These are phyloP conservation scores for Microplitis demolitor DNA, from an alignment of 1,140 invertebrate genomes.

Conservation along the genomic window DNA sequence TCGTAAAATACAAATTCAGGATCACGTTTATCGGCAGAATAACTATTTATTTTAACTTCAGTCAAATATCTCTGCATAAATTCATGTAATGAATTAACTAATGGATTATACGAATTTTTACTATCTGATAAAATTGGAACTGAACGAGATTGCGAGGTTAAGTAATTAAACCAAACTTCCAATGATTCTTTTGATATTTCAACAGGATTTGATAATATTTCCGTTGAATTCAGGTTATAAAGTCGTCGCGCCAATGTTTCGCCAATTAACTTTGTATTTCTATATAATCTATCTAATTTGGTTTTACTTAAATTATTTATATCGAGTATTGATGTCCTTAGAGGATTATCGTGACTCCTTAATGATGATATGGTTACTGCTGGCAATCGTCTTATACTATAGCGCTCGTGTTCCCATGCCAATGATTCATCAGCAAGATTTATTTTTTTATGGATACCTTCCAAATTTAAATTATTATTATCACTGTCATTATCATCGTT, in stretches of 20 bases:
- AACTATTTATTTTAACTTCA: conserved; percentile 73
- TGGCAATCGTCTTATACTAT: conserved; percentile 87
- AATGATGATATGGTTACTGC: conserved; percentile 90
- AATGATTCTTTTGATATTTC: conserved; percentile 74
- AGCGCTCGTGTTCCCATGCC: conserved; percentile 97
- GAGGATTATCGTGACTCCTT: conserved; percentile 67
- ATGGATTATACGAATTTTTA: conserved; percentile 57
- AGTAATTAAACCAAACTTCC: conserved; percentile 74
- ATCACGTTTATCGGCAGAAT: conserved; percentile 81
- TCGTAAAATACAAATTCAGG: conserved; percentile 94
- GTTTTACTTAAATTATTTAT: conserved; percentile 58
- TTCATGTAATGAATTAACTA: conserved; percentile 72
- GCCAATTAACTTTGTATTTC: conserved; percentile 79
- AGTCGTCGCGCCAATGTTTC: conserved; percentile 84
- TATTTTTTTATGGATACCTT: conserved; percentile 94
- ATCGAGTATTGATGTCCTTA: conserved; percentile 70
- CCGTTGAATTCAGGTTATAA: conserved; percentile 77
- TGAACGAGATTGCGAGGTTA: conserved; percentile 74
- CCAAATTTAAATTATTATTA: conserved; percentile 62
- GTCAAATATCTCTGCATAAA: conserved; percentile 78
- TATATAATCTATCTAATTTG: conserved; percentile 67
- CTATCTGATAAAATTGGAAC: conserved; percentile 75
- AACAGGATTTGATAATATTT: conserved; percentile 73
- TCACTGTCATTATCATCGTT: no score
- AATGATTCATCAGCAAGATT: conserved; percentile 92